These are phyloP conservation scores for Cephalotes varians DNA, from an alignment of 2,888 invertebrate species.

Conservation along the genomic window DNA sequence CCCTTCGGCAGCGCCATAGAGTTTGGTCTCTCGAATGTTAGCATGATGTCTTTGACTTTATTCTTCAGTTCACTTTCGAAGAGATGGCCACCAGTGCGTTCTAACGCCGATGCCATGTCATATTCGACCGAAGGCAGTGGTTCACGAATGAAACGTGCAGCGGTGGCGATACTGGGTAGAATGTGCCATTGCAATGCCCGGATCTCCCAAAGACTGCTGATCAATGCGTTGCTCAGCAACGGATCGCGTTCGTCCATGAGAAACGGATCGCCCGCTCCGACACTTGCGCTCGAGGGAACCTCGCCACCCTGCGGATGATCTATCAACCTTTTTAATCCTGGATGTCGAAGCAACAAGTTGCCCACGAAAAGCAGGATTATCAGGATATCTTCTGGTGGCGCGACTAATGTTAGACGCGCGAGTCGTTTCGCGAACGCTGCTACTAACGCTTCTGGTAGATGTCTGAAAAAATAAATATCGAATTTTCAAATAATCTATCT, in stretches of 20 bases:
- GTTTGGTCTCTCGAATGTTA: constrained; percentile 92
- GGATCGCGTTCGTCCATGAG: constrained; percentile 94
- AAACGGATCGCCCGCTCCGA: constrained; percentile 91
- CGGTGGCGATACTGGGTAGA: constrained; percentile 90
- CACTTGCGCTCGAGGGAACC: constrained; percentile 76
- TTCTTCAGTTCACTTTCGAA: constrained; percentile 93
- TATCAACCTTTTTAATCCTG: constrained; percentile 91
- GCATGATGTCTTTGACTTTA: constrained; percentile 91
- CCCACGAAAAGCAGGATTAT: constrained; percentile 93
- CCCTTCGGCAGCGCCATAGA: constrained; percentile 88
- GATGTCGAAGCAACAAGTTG: constrained; percentile 95
- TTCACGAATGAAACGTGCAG: constrained; percentile 91
- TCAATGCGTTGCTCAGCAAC: constrained; percentile 92
- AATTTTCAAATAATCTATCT: constrained; percentile 18
- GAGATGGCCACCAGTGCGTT: constrained; percentile 89
- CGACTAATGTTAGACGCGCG: constrained; percentile 93
- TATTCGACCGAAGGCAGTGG: constrained; percentile 90
- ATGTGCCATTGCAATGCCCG: constrained; percentile 91
- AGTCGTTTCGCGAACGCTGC: constrained; percentile 97
- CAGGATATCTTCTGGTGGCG: constrained; percentile 92
- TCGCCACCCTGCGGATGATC: constrained; percentile 86
- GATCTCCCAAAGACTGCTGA: constrained; percentile 98
- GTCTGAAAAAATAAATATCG: constrained; percentile 87
- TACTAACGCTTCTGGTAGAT: constrained; percentile 95
- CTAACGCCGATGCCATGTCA: constrained; percentile 90